These are phyloP conservation scores for Condylostylus longicornis DNA, from an alignment of 1,140 invertebrate genomes.

Conservation along the genomic window DNA sequence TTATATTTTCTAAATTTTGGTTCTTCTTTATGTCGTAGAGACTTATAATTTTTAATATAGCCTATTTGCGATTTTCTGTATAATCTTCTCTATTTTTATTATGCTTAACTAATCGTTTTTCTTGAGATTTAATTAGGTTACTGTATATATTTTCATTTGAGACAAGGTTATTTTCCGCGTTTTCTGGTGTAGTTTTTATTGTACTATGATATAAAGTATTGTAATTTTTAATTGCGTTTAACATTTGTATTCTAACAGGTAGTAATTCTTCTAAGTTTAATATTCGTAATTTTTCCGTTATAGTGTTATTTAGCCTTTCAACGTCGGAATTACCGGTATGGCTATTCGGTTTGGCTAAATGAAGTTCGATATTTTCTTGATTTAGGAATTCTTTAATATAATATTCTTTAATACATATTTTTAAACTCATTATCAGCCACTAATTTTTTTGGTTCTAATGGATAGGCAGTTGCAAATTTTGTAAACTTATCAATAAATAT, in stretches of 20 bases:
- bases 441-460: too few species aligned
- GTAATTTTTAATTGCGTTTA: too few species aligned
- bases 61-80: conserved; percentile 2
- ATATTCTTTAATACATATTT: conserved; percentile 8
- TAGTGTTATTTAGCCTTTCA: conserved; percentile 8
- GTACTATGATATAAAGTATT: neutral
- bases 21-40: conserved; percentile 9
- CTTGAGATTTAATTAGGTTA: too few species aligned
- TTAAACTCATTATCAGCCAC: too few species aligned
- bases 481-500: conserved; percentile 8
- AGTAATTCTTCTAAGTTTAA: too few species aligned
- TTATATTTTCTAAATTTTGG: conserved; percentile 8
- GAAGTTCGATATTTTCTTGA: conserved; percentile 7
- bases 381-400: conserved; percentile 10
- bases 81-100: conserved; percentile 8
- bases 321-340: conserved; percentile 1
- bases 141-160: too few species aligned
- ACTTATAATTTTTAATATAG: conserved; percentile 10
- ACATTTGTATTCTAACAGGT: too few species aligned
- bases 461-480: conserved; percentile 9
- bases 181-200: too few species aligned
- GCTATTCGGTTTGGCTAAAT: conserved; percentile 8
- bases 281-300: conserved; percentile 9
- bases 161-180: too few species aligned
- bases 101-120: too few species aligned